Conservation (phyloP, 2,888 invertebrate species). For the Abrostola triplasia region DNA sequence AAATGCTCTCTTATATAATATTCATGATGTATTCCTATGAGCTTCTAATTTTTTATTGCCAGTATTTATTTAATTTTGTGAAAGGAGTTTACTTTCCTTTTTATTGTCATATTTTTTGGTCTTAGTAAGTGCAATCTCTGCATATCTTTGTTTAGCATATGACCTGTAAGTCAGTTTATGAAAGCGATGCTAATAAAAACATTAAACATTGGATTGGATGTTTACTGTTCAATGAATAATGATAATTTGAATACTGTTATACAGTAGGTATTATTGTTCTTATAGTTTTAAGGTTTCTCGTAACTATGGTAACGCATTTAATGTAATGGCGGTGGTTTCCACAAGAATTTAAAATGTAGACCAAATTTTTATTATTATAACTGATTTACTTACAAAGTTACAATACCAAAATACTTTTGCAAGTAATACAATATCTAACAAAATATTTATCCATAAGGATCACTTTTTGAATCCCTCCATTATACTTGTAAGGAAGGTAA, state of each 20-base stretch:
- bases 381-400: too few species aligned
- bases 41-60: too few species aligned
- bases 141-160: conserved; percentile 37
- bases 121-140: too few species aligned
- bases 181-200: conserved; percentile 41
- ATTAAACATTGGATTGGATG: conserved; percentile 27
- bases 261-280: not conserved
- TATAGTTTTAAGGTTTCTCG: not conserved
- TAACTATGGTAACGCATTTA: too few species aligned
- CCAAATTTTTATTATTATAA: too few species aligned
- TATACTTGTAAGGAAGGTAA: not conserved
- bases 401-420: too few species aligned
- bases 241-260: conserved; percentile 4
- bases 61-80: not conserved
- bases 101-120: not conserved
- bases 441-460: too few species aligned
- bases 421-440: too few species aligned
- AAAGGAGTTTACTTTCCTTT: not conserved
- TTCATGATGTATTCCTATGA: not conserved
- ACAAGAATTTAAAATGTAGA: too few species aligned
- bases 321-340: too few species aligned
- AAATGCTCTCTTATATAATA: too few species aligned
- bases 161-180: conserved; percentile 51
- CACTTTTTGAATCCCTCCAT: not conserved
- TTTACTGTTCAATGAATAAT: conserved; percentile 20